Percentiles rank a stretch among this genome's conserved stretches.
phyloP scores from a whole-genome alignment of 2,888 invertebrate genomes.

The Neuroscelio doddi region DNA sequence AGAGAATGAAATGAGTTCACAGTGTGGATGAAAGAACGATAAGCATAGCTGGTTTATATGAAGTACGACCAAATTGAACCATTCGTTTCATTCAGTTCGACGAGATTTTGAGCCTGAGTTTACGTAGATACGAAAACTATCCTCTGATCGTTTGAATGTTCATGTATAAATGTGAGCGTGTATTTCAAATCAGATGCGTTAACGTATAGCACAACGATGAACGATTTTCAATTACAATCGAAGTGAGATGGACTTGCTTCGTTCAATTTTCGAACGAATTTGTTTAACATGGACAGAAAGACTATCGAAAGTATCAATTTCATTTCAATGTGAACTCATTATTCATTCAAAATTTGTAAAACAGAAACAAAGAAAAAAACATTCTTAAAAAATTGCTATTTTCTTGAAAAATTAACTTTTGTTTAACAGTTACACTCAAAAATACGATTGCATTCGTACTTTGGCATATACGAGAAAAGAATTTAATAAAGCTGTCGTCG shows the following conservation, averaged over 20 bases:
- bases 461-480: too few relatives aligned
- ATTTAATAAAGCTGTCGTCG: too few relatives aligned
- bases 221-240: slow-evolving; percentile 63
- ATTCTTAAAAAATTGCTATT: too few relatives aligned
- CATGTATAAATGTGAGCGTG: slow-evolving; percentile 45
- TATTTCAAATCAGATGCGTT: slow-evolving; percentile 44
- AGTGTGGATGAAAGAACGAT: slow-evolving; percentile 71
- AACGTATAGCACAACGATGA: slow-evolving; percentile 34
- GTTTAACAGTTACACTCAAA: too few relatives aligned
- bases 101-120: slow-evolving; percentile 58
- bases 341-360: too few relatives aligned
- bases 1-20: slow-evolving; percentile 71
- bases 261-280: slow-evolving; percentile 60
- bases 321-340: slow-evolving; percentile 42
- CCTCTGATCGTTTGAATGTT: slow-evolving; percentile 40
- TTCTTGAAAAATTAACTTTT: too few relatives aligned
- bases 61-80: slow-evolving; percentile 60
- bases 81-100: slow-evolving; percentile 55
- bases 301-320: slow-evolving; percentile 47
- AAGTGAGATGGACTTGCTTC: slow-evolving; percentile 49
- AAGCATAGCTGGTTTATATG: slow-evolving; percentile 72
- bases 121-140: slow-evolving; percentile 58
- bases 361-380: too few relatives aligned
- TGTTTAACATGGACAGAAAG: slow-evolving; percentile 53
- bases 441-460: too few relatives aligned